Conservation (phyloP, 1,140 invertebrate species). For the Drosophila nasuta region DNA sequence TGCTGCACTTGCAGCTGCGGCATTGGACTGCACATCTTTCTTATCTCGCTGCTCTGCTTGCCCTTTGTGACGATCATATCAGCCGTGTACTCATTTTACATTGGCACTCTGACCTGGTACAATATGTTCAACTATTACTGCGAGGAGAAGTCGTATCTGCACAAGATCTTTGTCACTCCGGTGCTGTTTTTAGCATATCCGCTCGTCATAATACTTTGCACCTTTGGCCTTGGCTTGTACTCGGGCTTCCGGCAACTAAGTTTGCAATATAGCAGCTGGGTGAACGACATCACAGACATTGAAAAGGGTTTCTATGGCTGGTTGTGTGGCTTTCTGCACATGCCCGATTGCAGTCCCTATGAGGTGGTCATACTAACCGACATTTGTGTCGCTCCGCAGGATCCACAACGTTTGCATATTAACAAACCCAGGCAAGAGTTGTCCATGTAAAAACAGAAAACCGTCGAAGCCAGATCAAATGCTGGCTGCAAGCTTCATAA, state of each 20-base stretch:
- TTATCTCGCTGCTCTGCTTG: slow-evolving; percentile 88
- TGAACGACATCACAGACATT: slow-evolving; percentile 89
- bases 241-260: slow-evolving; percentile 89
- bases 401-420: slow-evolving; percentile 74
- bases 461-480: slow-evolving; percentile 31
- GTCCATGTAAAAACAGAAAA: slow-evolving; percentile 64
- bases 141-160: slow-evolving; percentile 88
- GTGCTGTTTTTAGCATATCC: slow-evolving; percentile 90
- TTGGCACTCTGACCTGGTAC: slow-evolving; percentile 91
- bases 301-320: slow-evolving; percentile 93
- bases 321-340: slow-evolving; percentile 88
- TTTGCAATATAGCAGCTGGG: slow-evolving; percentile 89
- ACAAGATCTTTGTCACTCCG: slow-evolving; percentile 88
- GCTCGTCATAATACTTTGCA: slow-evolving; percentile 89
- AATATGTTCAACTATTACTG: slow-evolving; percentile 90
- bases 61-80: slow-evolving; percentile 89
- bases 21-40: slow-evolving; percentile 89
- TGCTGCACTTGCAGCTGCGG: slow-evolving; percentile 86
- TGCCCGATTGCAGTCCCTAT: slow-evolving; percentile 88
- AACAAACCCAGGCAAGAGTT: slow-evolving; percentile 82
- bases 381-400: slow-evolving; percentile 74
- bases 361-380: slow-evolving; percentile 82
- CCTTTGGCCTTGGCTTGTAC: slow-evolving; percentile 89
- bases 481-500: slow-evolving; percentile 25
- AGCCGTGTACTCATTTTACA: slow-evolving; percentile 89